phyloP scores from a whole-genome alignment of 2,888 invertebrate species.

The Noctua fimbriata region DNA sequence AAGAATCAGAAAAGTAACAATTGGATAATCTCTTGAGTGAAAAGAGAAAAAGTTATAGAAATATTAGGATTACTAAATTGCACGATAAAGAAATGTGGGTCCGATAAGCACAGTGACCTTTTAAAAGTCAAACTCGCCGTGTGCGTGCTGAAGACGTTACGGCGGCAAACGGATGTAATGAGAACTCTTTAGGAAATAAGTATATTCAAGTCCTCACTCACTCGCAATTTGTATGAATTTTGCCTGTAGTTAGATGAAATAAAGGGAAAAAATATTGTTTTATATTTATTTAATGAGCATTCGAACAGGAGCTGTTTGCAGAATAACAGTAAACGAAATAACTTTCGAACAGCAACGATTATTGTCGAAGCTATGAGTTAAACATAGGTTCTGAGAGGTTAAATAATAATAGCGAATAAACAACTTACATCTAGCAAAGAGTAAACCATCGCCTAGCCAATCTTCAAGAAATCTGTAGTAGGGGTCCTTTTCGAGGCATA shows the following conservation, averaged over 20 bases:
- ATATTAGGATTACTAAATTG: not conserved
- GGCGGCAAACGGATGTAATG: not conserved
- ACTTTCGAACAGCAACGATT: not conserved
- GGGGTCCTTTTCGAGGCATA: conserved; percentile 80
- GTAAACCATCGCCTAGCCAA: conserved; percentile 83
- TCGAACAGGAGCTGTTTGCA: not conserved
- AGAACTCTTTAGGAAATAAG: not conserved
- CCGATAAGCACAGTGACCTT: not conserved
- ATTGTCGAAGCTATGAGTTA: not conserved
- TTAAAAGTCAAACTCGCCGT: not conserved
- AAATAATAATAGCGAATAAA: not conserved
- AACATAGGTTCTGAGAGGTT: not conserved
- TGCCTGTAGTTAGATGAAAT: not conserved
- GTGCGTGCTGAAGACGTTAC: not conserved
- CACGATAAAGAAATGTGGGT: not conserved
- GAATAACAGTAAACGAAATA: not conserved
- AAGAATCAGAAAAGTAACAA: not conserved
- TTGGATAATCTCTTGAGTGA: not conserved
- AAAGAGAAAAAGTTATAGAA: not conserved
- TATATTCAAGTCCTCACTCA: not conserved
- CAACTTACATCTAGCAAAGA: conserved; percentile 78
- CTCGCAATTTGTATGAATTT: not conserved
- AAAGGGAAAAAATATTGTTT: not conserved
- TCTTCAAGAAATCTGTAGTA: conserved; percentile 83
- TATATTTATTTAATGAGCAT: not conserved